phyloP scores from a whole-genome alignment of 2,888 invertebrate genomes.

The Saturnia japonica region DNA sequence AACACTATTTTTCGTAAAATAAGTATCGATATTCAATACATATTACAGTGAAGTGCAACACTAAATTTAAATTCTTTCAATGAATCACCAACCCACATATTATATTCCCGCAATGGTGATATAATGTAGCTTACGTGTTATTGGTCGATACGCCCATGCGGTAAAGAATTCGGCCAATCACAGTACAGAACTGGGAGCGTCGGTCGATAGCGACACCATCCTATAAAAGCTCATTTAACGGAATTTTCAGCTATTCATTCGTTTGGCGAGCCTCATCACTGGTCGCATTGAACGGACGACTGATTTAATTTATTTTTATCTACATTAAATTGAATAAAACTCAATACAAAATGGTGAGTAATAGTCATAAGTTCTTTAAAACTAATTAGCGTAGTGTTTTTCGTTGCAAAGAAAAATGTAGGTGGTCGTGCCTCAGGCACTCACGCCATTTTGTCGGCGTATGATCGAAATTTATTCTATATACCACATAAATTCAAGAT shows the following conservation, averaged over 20 bases:
- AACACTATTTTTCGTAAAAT: neutral
- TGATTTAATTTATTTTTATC: conserved; percentile 76
- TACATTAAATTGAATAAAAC: conserved; percentile 74
- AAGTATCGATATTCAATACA: conserved; percentile 29
- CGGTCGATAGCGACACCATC: conserved; percentile 69
- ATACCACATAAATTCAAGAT: too few species aligned
- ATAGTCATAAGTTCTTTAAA: conserved; percentile 31
- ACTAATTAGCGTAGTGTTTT: too few species aligned
- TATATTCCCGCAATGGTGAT: conserved; percentile 77
- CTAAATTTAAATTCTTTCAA: conserved; percentile 42
- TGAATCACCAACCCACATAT: conserved; percentile 74
- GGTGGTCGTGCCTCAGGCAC: conserved; percentile 35
- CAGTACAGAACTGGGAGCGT: conserved; percentile 64
- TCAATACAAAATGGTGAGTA: conserved; percentile 78
- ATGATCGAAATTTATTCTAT: conserved; percentile 27
- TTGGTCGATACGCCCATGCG: conserved; percentile 75
- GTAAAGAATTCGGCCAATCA: conserved; percentile 75
- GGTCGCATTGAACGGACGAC: conserved; percentile 83
- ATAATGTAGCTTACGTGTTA: conserved; percentile 70
- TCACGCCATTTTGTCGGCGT: conserved; percentile 70
- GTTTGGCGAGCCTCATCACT: conserved; percentile 87
- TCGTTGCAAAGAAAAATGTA: conserved; percentile 40
- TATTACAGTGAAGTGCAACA: conserved; percentile 27
- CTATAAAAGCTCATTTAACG: conserved; percentile 82
- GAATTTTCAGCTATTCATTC: conserved; percentile 78